Evolutionary conservation across 92 coral and sea anemone genomes (phyloP), one percentile per base, ranked within the genome.

Genomic region (Bergia sp.): DNA sequence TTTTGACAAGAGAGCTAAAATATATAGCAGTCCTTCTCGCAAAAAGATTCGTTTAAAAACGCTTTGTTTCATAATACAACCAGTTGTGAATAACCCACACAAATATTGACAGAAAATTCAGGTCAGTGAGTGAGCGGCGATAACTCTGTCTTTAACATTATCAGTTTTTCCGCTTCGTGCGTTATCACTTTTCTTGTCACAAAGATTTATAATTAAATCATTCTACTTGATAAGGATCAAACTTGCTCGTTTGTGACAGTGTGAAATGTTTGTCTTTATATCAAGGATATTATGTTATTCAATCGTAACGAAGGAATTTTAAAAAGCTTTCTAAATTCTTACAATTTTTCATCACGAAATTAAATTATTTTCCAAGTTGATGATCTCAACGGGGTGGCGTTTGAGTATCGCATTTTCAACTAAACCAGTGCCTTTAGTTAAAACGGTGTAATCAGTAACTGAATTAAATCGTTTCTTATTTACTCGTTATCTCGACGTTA

Each of bases 21-120:
- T 43, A 47, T 7, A 64, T 37, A 44, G 49, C n/a, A 64, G 45
- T 71, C 21, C n/a, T 15, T 49, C 65, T 37, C 5, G 44, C 5
- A 39, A 65, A 37, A 21, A 11, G 9, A 5, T 18, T 69, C 87
- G 50, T 71, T 84, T 47, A 71, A 39, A 50, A 50, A 44, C 57
- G 29, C n/a, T 82, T 45, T 64, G 86, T 67, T 82, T 82, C 39
- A 69, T 23, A 43, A 37, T 40, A 69, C 64, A 40, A 43, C 29
- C 78, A 45, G 38, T 84, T 36, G 78, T 43, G 77, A 69, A 7
- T 84, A 45, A 49, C 37, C 57, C 42, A 37, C 77, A 55, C 77
- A 71, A 82, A 84, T 84, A 84, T 84, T 84, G 87, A 84, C 87
- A 67, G 50, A 84, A 23, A 69, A 43, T 65, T 69, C 87, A 84